Conservation (phyloP, 1,140 invertebrate genomes). For the Plodia interpunctella region DNA sequence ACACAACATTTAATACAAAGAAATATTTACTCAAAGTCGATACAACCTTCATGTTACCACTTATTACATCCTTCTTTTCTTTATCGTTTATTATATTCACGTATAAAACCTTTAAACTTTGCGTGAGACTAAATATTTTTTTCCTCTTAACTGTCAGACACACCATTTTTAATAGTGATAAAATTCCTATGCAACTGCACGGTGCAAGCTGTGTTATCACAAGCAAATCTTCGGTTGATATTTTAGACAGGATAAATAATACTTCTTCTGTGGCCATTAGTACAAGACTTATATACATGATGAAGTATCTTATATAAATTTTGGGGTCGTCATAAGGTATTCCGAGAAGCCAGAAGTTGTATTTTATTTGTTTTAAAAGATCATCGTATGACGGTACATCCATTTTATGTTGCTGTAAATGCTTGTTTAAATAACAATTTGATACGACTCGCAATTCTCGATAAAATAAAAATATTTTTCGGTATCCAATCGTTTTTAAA, state of each 20-base stretch:
- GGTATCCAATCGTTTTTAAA: too few species aligned
- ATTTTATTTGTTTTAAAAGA: slow-evolving; percentile 45
- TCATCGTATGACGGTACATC: slow-evolving; percentile 42
- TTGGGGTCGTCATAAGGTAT: slow-evolving; percentile 34
- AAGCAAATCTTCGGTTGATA: slow-evolving; percentile 42
- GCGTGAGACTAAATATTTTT: slow-evolving; percentile 37
- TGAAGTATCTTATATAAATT: slow-evolving; percentile 32
- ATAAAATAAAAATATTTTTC: too few species aligned
- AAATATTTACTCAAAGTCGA: slow-evolving; percentile 45
- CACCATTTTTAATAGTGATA: slow-evolving; percentile 43
- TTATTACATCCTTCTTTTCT: slow-evolving; percentile 29
- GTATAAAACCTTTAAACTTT: slow-evolving; percentile 30
- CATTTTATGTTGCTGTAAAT: slow-evolving; percentile 25
- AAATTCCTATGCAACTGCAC: slow-evolving; percentile 36
- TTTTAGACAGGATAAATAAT: slow-evolving; percentile 37
- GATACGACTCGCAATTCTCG: too few species aligned
- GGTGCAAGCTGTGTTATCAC: slow-evolving; percentile 46
- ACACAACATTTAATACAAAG: slow-evolving; percentile 41
- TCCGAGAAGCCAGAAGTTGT: slow-evolving; percentile 40
- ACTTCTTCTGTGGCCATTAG: slow-evolving; percentile 33
- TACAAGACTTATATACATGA: slow-evolving; percentile 26
- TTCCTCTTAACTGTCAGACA: slow-evolving; percentile 29
- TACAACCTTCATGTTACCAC: slow-evolving; percentile 31
- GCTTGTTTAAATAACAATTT: too few species aligned
- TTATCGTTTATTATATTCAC: slow-evolving; percentile 22